Evolutionary conservation across 2,113 vertebrate genomes (phyloP).

Genomic region (Melanostigma gelatinosum): DNA sequence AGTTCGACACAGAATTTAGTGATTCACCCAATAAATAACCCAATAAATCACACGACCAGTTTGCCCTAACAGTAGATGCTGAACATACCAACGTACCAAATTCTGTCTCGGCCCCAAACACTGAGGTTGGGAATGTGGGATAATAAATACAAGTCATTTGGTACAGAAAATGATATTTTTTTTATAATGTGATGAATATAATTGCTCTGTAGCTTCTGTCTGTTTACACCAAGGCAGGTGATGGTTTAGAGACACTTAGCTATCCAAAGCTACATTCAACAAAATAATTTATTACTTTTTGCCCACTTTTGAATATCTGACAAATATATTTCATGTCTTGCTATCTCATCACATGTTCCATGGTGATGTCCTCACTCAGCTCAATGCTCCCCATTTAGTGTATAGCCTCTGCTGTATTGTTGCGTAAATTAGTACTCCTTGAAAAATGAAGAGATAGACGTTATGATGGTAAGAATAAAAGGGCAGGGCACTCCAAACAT

Average conservation of each 20-base stretch:
- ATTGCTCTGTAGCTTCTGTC: conserved; percentile 32
- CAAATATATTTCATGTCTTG: background rate
- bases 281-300: conserved; percentile 9
- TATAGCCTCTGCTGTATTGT: background rate
- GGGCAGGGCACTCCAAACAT: background rate
- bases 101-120: background rate
- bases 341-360: conserved; percentile 2
- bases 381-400: background rate
- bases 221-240: conserved; percentile 18
- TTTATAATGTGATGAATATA: background rate
- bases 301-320: background rate
- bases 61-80: conserved; percentile 14
- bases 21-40: background rate
- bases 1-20: conserved; percentile 30
- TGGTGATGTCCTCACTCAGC: background rate
- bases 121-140: background rate
- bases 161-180: conserved; percentile 13
- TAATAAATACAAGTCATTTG: background rate
- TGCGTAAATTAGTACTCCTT: background rate
- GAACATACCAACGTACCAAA: background rate
- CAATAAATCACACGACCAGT: background rate
- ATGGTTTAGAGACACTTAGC: background rate
- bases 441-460: background rate
- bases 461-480: conserved; percentile 5
- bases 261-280: background rate